Evolutionary conservation across 2,113 vertebrate genomes (phyloP).

Genomic region (Odontophorus gujanensis): DNA sequence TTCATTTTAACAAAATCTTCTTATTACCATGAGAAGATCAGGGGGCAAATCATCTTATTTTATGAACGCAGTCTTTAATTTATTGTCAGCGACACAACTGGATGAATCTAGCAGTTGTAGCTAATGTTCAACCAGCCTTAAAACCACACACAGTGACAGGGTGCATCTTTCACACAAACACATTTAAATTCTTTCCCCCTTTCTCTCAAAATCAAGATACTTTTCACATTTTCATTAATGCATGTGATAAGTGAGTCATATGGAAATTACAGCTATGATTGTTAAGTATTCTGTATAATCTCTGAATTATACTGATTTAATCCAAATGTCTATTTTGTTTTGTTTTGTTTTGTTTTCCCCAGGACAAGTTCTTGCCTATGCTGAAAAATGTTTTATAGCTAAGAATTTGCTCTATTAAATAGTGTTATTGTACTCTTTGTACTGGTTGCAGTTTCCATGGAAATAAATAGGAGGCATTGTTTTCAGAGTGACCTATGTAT

Average conservation of each 20-base stretch:
- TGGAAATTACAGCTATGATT: constrained; percentile 13
- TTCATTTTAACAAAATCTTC: background rate
- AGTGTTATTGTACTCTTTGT: no score
- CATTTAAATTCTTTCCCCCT: background rate
- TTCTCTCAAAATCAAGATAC: background rate
- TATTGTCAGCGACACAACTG: background rate
- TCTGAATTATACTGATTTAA: constrained; percentile 39
- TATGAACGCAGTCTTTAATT: background rate
- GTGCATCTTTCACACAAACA: background rate
- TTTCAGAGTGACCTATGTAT: background rate
- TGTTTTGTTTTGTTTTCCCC: constrained; percentile 12
- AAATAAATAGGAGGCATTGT: no score
- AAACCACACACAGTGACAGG: background rate
- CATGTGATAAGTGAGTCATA: constrained; percentile 5
- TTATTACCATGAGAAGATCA: background rate
- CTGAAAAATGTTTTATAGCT: no score
- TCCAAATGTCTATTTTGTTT: constrained; percentile 50
- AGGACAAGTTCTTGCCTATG: background rate
- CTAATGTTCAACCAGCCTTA: background rate
- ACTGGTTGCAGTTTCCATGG: no score
- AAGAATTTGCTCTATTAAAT: no score
- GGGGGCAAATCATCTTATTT: background rate
- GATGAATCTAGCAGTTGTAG: background rate
- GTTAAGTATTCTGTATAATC: constrained; percentile 27
- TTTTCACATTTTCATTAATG: constrained; percentile 27